Conservation (phyloP, 1,140 invertebrate genomes). For the Eulimnadia texana region DNA sequence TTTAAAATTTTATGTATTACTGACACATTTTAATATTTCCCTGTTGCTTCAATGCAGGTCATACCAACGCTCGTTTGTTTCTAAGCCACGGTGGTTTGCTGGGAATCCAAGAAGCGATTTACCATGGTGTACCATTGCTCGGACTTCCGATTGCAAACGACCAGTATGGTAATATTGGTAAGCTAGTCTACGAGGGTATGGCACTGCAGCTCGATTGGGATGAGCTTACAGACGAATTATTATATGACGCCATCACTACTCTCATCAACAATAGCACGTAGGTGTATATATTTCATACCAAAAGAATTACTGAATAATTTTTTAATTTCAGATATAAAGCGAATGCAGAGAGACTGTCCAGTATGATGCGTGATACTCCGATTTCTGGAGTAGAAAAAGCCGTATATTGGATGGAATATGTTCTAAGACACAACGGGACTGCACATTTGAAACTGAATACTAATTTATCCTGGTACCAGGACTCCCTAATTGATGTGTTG, state of each 20-base stretch:
- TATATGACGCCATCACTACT: slow-evolving; percentile 21
- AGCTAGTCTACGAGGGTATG: slow-evolving; percentile 21
- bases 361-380: slow-evolving; percentile 22
- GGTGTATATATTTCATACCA: neutral
- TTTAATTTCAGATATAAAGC: neutral
- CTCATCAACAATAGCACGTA: slow-evolving; percentile 18
- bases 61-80: slow-evolving; percentile 47
- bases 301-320: neutral
- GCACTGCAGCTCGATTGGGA: slow-evolving; percentile 21
- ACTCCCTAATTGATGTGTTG: slow-evolving; percentile 20
- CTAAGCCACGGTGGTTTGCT: slow-evolving; percentile 50
- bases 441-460: slow-evolving; percentile 21
- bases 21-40: neutral
- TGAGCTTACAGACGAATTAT: slow-evolving; percentile 18
- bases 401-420: slow-evolving; percentile 28
- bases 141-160: slow-evolving; percentile 44
- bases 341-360: slow-evolving; percentile 6
- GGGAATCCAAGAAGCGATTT: slow-evolving; percentile 44
- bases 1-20: neutral
- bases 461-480: slow-evolving; percentile 21
- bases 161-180: slow-evolving; percentile 33
- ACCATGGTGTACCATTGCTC: slow-evolving; percentile 45
- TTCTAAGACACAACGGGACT: slow-evolving; percentile 24
- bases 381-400: slow-evolving; percentile 23
- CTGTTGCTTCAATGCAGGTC: slow-evolving; percentile 39